A percentile compares a stretch with the other conserved stretches of the same genome.
phyloP scores from a whole-genome alignment of 2,797 vertebrate genomes.

The Crenuchus spilurus region DNA sequence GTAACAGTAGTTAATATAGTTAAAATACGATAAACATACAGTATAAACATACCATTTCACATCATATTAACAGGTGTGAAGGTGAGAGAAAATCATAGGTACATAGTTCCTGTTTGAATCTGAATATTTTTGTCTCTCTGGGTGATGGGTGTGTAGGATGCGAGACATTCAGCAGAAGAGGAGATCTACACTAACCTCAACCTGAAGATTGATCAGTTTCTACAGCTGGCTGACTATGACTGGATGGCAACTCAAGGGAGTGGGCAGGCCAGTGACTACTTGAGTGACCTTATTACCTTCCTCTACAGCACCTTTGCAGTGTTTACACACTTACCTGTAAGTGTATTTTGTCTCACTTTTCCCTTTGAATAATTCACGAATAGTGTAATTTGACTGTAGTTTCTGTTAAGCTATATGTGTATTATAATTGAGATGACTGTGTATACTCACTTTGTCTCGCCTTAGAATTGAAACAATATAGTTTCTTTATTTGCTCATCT shows the following conservation, averaged over 20 bases:
- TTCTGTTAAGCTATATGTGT: no score
- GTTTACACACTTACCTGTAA: slow-evolving; percentile 95
- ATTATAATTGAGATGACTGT: no score
- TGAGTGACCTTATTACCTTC: slow-evolving; percentile 92
- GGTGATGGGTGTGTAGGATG: slow-evolving; percentile 77
- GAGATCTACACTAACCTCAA: slow-evolving; percentile 97
- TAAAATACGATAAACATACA: no score
- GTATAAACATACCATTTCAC: no score
- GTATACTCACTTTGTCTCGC: no score
- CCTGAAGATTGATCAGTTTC: slow-evolving; percentile 96
- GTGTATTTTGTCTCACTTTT: slow-evolving; percentile 56
- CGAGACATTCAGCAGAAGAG: slow-evolving; percentile 91
- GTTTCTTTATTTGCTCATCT: no score
- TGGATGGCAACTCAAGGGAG: slow-evolving; percentile 83
- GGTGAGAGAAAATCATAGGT: no score
- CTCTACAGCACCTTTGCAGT: slow-evolving; percentile 93
- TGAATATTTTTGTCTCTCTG: not conserved
- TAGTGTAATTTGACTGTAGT: no score
- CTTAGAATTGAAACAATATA: no score
- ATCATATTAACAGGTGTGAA: no score
- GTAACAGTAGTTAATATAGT: no score
- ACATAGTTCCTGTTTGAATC: not conserved
- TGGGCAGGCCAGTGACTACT: slow-evolving; percentile 85
- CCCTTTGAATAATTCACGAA: no score
- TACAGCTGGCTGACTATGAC: slow-evolving; percentile 95